Evolutionary conservation across 2,113 vertebrate genomes (phyloP).

Genomic region (Centropus unirufus): DNA sequence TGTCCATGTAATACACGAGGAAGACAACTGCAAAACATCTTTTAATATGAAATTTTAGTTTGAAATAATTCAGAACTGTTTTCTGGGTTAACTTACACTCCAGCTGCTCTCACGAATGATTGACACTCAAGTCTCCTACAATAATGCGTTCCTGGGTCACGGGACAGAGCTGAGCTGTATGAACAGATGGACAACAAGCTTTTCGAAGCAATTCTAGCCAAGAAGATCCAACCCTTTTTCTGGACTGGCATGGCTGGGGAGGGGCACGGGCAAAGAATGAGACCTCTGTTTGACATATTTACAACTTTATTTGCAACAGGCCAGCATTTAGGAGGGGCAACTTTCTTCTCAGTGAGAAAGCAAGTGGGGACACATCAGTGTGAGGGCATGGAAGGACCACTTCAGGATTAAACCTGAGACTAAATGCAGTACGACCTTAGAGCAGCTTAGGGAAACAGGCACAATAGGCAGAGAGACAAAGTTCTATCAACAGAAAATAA

Average conservation of each 20-base stretch:
- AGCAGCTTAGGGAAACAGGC: background rate
- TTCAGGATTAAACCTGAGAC: background rate
- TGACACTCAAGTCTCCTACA: background rate
- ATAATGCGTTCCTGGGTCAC: background rate
- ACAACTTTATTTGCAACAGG: background rate
- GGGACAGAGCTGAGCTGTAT: background rate
- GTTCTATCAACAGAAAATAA: background rate
- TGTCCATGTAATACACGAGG: background rate
- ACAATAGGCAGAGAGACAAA: background rate
- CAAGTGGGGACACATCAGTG: background rate
- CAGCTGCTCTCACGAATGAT: slow-evolving; percentile 33
- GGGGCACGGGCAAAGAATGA: background rate
- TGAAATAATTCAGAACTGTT: background rate
- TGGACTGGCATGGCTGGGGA: background rate
- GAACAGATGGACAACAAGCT: slow-evolving; percentile 1
- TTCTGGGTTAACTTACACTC: background rate
- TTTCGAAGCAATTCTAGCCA: background rate
- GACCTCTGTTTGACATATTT: background rate
- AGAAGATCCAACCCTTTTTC: background rate
- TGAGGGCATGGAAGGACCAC: background rate
- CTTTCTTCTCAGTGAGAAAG: background rate
- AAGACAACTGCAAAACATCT: background rate
- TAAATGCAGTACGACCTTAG: background rate
- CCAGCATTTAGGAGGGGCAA: background rate
- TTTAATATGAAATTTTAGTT: background rate